Evolutionary conservation across 1,140 invertebrate genomes (phyloP), one percentile per base, ranked within the genome.

Genomic region (Zaprionus gabonicus): DNA sequence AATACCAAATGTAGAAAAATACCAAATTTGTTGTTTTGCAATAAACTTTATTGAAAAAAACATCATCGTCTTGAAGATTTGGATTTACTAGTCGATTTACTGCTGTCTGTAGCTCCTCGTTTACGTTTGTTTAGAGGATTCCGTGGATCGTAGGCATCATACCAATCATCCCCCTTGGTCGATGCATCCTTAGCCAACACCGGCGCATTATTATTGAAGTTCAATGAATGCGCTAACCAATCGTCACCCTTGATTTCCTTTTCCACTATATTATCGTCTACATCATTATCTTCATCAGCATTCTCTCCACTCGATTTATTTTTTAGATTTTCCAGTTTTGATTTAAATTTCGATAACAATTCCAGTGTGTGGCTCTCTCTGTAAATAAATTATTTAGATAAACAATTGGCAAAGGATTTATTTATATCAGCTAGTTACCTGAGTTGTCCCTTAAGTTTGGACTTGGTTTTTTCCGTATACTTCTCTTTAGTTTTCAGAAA

Each of bases 111-210:
- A 90, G 94, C 95, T 5, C 94, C 97, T 71, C 98, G 94, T 91
- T 98, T 95, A 60, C 98, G 94, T 94, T 99, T 98, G 80, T 98
- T 99, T 0, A 99, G 93, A 0, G 97, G 97, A 94, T 99, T 99
- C 80, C 98, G 94, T 0, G 99, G 99, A 94, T 99, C 98, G 88
- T 96, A 97, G 68, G 99, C 98, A 87, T 99, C 98, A 93, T 98
- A 99, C 97, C 98, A 98, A 92, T 99, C 98, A 82, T 98, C 96
- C 65, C 96, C 95, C 92, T 98, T 98, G 4, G 96, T 97, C 81
- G 97, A 99, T 0, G 99, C 99, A 94, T 99, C 99, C 92, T 98
- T 98, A 0, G 99, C 99, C 62, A 98, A 93, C 17, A 97, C 95
- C 0, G 96, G 95, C 1, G 93, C 94, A 71, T 95, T 95, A 10